Evolutionary conservation across 2,113 vertebrate genomes (phyloP).

Genomic region (Sprattus sprattus): DNA sequence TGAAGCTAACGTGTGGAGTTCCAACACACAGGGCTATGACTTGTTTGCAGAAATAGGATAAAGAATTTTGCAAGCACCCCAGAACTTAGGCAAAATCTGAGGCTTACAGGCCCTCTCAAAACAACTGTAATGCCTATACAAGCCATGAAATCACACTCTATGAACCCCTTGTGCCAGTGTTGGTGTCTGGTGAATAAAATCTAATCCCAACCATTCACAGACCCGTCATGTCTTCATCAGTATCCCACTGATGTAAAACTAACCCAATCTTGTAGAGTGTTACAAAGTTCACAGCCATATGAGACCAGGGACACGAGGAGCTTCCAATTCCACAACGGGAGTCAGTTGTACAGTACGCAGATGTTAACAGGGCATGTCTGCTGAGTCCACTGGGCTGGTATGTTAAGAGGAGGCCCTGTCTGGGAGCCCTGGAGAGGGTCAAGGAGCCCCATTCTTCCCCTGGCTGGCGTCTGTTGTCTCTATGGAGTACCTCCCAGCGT

Average conservation of each 20-base stretch:
- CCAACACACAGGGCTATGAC: background rate
- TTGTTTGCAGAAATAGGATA: background rate
- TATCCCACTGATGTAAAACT: background rate
- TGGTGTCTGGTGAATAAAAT: background rate
- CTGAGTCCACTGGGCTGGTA: slow-evolving; percentile 8
- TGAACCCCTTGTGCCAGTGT: background rate
- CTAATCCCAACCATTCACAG: background rate
- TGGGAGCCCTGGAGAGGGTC: slow-evolving; percentile 37
- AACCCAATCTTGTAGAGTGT: background rate
- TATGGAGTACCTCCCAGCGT: slow-evolving; percentile 61
- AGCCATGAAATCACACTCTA: too few relatives aligned
- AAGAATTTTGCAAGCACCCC: background rate
- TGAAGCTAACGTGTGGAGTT: background rate
- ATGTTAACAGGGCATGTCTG: background rate
- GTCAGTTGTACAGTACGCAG: background rate
- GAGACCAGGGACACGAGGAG: background rate
- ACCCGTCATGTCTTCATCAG: background rate
- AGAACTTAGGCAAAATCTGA: background rate
- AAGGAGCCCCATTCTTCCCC: slow-evolving; percentile 34
- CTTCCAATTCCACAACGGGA: background rate
- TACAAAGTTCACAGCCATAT: background rate
- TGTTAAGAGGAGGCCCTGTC: slow-evolving; percentile 11
- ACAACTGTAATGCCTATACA: background rate
- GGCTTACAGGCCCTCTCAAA: background rate
- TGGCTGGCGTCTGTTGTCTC: slow-evolving; percentile 27